A percentile compares a stretch with the other conserved stretches of the same genome.
These are phyloP conservation scores for Grammatotria lemairii DNA, from an alignment of 2,113 vertebrate species.

Conservation along the genomic window DNA sequence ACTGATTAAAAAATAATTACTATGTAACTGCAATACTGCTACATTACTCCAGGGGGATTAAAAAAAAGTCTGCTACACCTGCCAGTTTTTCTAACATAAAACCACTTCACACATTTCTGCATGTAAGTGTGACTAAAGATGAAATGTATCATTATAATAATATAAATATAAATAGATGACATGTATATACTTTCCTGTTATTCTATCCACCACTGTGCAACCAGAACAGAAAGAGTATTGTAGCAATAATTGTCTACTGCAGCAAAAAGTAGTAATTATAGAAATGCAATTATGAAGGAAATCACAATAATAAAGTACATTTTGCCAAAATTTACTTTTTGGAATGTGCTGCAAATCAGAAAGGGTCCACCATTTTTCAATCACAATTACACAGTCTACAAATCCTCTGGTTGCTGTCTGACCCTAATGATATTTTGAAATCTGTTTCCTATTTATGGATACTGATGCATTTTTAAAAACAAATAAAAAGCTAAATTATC, in stretches of 20 bases:
- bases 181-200: background rate
- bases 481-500: background rate
- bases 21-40: background rate
- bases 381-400: background rate
- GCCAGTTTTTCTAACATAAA: background rate
- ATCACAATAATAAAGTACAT: background rate
- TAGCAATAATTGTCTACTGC: background rate
- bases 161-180: background rate
- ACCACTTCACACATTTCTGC: background rate
- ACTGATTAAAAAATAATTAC: slow-evolving; percentile 35
- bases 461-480: background rate
- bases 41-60: background rate
- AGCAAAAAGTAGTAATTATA: background rate
- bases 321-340: background rate
- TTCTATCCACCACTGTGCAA: background rate
- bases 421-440: background rate
- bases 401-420: background rate
- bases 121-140: background rate
- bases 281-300: background rate
- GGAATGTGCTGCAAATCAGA: background rate
- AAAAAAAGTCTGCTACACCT: background rate
- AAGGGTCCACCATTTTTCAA: background rate
- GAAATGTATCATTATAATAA: background rate
- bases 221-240: background rate
- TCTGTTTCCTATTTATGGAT: background rate